A percentile compares a stretch with the other conserved stretches of the same genome.
These are phyloP conservation scores for Novumbra hubbsi DNA, from an alignment of 2,797 vertebrate genomes.

Conservation along the genomic window DNA sequence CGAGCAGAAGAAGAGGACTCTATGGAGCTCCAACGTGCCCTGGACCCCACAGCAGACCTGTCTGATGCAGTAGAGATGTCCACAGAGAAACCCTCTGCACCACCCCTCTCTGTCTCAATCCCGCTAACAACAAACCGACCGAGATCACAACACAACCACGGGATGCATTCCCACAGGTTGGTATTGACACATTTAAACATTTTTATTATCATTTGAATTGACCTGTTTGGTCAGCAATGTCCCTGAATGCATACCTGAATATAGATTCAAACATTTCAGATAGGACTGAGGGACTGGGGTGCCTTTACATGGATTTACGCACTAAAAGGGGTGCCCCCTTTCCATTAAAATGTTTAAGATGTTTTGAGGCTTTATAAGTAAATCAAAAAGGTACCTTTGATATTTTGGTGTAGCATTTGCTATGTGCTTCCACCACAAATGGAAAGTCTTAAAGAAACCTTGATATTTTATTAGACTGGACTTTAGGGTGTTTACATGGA, in stretches of 20 bases:
- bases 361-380: too few species aligned
- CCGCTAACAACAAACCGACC: constrained; percentile 2
- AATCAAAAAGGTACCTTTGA: too few species aligned
- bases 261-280: background rate
- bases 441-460: too few species aligned
- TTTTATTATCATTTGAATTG: background rate
- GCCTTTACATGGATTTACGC: background rate
- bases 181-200: constrained; percentile 27
- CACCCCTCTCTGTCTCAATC: background rate
- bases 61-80: constrained; percentile 8
- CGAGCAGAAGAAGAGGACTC: constrained; percentile 57
- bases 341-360: too few species aligned
- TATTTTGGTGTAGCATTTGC: too few species aligned
- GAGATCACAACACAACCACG: constrained; percentile 54
- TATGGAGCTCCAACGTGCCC: constrained; percentile 60
- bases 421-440: too few species aligned
- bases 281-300: background rate
- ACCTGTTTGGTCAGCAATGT: background rate
- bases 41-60: constrained; percentile 11
- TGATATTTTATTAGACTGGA: too few species aligned
- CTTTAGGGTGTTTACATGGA: background rate
- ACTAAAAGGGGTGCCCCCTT: too few species aligned
- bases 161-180: constrained; percentile 72
- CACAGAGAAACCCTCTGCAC: constrained; percentile 12
- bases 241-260: background rate